phyloP scores from a whole-genome alignment of 2,113 vertebrate genomes.

The Ictidomys tridecemlineatus region DNA sequence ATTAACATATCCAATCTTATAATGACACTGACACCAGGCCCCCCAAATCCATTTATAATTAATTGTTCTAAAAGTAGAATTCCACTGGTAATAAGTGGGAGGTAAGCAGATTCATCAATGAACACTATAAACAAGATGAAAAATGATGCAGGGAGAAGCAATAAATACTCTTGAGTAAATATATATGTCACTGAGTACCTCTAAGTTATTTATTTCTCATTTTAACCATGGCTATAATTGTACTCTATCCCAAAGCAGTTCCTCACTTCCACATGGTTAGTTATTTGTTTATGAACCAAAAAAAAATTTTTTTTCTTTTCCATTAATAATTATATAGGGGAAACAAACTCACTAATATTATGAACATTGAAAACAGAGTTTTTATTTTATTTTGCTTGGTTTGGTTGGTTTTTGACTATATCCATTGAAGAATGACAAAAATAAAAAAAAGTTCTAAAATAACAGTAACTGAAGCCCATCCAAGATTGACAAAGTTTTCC shows the following conservation, averaged over 20 bases:
- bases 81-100: background rate
- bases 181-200: background rate
- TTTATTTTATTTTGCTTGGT: background rate
- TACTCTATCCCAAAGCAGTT: constrained; percentile 12
- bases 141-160: constrained; percentile 11
- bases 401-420: constrained; percentile 17
- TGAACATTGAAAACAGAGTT: background rate
- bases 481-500: background rate
- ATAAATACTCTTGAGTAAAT: constrained; percentile 14
- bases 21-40: background rate
- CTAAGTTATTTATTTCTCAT: constrained; percentile 40
- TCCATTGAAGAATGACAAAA: background rate
- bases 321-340: background rate
- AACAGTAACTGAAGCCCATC: background rate
- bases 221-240: constrained; percentile 33
- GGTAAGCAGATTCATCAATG: background rate
- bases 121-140: background rate
- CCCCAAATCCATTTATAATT: background rate
- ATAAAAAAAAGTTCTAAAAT: background rate
- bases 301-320: background rate
- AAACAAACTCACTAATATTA: background rate
- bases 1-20: background rate
- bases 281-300: background rate
- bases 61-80: constrained; percentile 21
- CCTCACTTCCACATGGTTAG: background rate